Evolutionary conservation across 2,797 vertebrate genomes (phyloP).

Genomic region (Macroramphosus scolopax): DNA sequence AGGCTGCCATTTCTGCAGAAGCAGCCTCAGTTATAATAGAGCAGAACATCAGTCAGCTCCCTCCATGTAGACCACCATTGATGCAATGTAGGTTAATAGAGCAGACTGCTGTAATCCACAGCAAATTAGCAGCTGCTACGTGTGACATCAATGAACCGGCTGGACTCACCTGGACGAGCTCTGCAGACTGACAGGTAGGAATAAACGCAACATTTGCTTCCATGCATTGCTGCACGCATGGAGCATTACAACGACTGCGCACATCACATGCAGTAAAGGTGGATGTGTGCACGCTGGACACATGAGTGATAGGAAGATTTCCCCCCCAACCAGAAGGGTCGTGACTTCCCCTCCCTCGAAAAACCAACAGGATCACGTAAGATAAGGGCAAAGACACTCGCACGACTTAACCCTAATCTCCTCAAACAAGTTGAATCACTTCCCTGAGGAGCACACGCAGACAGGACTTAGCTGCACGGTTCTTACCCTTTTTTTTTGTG

Average conservation of each 20-base stretch:
- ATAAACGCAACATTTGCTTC: slow-evolving; percentile 7
- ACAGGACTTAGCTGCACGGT: slow-evolving; percentile 38
- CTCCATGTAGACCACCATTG: slow-evolving; percentile 21
- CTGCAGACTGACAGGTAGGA: slow-evolving; percentile 20
- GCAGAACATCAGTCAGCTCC: slow-evolving; percentile 3
- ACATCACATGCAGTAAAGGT: slow-evolving; percentile 17
- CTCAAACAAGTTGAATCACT: slow-evolving; percentile 77
- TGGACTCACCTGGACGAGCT: slow-evolving; percentile 50
- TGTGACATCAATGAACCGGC: slow-evolving; percentile 51
- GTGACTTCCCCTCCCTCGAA: slow-evolving; percentile 25
- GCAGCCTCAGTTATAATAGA: not conserved
- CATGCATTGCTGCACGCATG: not conserved
- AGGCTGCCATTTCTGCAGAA: slow-evolving; percentile 17
- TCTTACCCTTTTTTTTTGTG: slow-evolving; percentile 58
- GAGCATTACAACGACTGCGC: slow-evolving; percentile 8
- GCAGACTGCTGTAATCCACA: slow-evolving; percentile 64
- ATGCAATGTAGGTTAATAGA: slow-evolving; percentile 68
- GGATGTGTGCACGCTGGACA: slow-evolving; percentile 39
- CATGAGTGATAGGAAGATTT: slow-evolving; percentile 15
- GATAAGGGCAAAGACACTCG: slow-evolving; percentile 55
- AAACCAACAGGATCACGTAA: slow-evolving; percentile 56
- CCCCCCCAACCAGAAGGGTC: slow-evolving; percentile 5
- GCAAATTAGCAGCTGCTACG: slow-evolving; percentile 38
- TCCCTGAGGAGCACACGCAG: slow-evolving; percentile 44
- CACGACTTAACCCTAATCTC: slow-evolving; percentile 72